phyloP scores from a whole-genome alignment of 2,113 vertebrate species.

The Mola mola region DNA sequence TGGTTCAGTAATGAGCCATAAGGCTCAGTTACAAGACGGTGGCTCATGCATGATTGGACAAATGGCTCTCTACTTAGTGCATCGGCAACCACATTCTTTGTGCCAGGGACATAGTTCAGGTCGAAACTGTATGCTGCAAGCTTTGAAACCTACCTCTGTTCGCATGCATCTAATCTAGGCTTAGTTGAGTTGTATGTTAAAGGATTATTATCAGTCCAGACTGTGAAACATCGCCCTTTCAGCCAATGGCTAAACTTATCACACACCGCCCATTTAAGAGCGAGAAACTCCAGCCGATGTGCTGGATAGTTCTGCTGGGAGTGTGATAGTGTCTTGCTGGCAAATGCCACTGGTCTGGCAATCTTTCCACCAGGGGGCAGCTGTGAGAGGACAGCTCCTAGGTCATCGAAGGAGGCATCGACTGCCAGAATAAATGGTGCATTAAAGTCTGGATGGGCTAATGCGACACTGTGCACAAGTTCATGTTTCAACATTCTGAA shows the following conservation, averaged over 20 bases:
- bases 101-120: not conserved
- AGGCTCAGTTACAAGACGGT: constrained; percentile 21
- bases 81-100: not conserved
- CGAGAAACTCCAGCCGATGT: not conserved
- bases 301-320: constrained; percentile 35
- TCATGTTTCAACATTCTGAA: constrained; percentile 26
- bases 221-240: not conserved
- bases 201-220: not conserved
- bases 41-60: constrained; percentile 10
- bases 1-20: constrained; percentile 10
- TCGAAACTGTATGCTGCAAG: constrained; percentile 19
- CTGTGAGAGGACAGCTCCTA: constrained; percentile 32
- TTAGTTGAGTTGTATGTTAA: constrained; percentile 27
- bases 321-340: constrained; percentile 3
- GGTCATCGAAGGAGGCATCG: constrained; percentile 28
- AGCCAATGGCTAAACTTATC: constrained; percentile 26
- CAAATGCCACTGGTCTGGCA: constrained; percentile 24
- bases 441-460: constrained; percentile 30
- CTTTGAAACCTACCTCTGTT: constrained; percentile 31
- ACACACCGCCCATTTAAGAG: constrained; percentile 10
- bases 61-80: not conserved
- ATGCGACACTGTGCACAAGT: constrained; percentile 1
- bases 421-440: constrained; percentile 34
- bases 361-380: constrained; percentile 8
- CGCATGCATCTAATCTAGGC: constrained; percentile 20